A percentile compares a stretch with the other conserved stretches of the same genome.
Evolutionary conservation across 2,888 invertebrate genomes (phyloP).

Genomic region (Oasisia sp.): DNA sequence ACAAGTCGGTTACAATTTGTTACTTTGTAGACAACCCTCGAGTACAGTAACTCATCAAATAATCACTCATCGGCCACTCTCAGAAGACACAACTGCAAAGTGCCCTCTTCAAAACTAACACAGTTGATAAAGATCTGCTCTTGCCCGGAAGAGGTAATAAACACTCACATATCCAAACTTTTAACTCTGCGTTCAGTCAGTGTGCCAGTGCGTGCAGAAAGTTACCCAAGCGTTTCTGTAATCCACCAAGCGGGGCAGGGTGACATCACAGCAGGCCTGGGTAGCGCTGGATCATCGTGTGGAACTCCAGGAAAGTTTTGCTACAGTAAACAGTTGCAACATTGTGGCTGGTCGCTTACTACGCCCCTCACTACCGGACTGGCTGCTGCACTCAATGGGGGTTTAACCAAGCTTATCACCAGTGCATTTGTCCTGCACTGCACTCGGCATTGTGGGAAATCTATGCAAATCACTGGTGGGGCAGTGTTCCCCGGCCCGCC

Average conservation of each 20-base stretch:
- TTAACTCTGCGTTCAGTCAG: neutral
- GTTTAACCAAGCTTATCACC: neutral
- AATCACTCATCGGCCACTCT: neutral
- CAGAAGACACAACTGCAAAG: neutral
- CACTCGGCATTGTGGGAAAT: conserved; percentile 3
- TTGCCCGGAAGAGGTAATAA: neutral
- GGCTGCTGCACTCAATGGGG: neutral
- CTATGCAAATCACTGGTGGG: neutral
- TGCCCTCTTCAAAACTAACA: neutral
- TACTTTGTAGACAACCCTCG: neutral
- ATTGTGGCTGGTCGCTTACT: neutral
- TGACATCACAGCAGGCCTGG: neutral
- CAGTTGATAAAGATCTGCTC: neutral
- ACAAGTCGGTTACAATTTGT: neutral
- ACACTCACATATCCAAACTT: neutral
- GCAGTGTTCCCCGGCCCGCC: neutral
- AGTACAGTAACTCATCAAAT: neutral
- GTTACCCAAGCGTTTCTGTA: conserved; percentile 1
- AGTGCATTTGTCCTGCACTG: neutral
- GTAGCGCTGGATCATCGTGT: too few species aligned
- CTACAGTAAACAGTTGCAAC: conserved; percentile 9
- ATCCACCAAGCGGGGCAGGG: neutral
- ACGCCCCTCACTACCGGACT: neutral
- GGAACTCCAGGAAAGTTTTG: neutral
- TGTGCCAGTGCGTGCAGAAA: neutral